Evolutionary conservation across 2,113 vertebrate species (phyloP), one percentile per base, ranked within the genome.

Genomic region (Scytalopus superciliaris): DNA sequence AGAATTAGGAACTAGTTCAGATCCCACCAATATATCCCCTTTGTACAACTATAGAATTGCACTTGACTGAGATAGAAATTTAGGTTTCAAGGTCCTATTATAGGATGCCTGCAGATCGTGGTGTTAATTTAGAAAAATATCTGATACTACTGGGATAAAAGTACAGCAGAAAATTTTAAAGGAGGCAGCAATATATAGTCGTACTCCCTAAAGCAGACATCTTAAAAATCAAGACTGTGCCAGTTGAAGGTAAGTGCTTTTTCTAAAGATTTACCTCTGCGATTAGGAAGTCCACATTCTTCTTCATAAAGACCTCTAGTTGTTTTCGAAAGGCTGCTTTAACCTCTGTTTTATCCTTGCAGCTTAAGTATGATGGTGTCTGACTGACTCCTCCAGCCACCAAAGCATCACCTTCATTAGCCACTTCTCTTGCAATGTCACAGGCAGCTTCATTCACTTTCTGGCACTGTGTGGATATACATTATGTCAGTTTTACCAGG

Each of bases 371-470:
- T 1, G 99, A 98, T 37, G 99, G 99, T 6, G 98, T 98, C 94
- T 98, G 99, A 63, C 99, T 99, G 88, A 99, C 99, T 2, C 99
- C 99, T 27, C 99, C 99, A 10, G 99, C 99, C 60, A 99, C 99
- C 97, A 99, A 97, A n/a, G 99, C 99, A 7, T 99, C 98, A 0
- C 99, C 99, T 94, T 99, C 99, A 15, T 98, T 95, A 68, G 99
- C 99, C 82, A 99, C 99, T 95, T 99, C 98, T 83, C 97, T 97
- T 90, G 99, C 99, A 96, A 99, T 98, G 96, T 99, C 99, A 94
- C 99, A 99, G 6, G 99, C 99, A 5, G 99, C 99, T 97, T 99
- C 99, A n/a, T 99, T 99, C 68, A 99, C 98, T 81, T 99, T 98
- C 50, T 98, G 93, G 19, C 98, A 98, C 99, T 99, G 94, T 77